Evolutionary conservation across 2,113 vertebrate genomes (phyloP).

Genomic region (Macquaria ambigua): DNA sequence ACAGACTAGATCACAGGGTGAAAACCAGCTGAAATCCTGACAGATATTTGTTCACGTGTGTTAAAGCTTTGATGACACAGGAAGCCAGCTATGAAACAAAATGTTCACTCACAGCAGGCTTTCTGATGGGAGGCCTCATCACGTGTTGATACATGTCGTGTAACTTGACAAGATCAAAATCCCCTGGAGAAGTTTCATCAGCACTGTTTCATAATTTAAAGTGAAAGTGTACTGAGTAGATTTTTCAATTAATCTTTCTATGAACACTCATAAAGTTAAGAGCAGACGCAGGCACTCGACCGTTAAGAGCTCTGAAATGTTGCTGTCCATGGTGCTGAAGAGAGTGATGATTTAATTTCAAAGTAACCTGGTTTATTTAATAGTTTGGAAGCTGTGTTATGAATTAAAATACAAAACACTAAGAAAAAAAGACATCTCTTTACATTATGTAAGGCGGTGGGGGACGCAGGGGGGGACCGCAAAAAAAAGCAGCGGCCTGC

Average conservation of each 20-base stretch:
- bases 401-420: background rate
- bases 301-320: background rate
- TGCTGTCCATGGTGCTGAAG: conserved; percentile 58
- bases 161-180: conserved; percentile 20
- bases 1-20: conserved; percentile 40
- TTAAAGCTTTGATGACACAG: conserved; percentile 44
- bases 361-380: background rate
- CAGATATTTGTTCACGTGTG: conserved; percentile 64
- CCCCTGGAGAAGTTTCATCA: conserved; percentile 31
- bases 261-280: background rate
- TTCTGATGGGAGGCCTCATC: conserved; percentile 25
- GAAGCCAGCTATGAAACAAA: conserved; percentile 28
- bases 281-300: background rate
- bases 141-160: conserved; percentile 7
- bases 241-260: background rate
- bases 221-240: background rate
- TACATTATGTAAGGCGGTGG: no score
- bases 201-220: conserved; percentile 22
- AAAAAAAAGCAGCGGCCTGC: no score
- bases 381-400: background rate
- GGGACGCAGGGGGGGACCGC: no score
- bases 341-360: background rate
- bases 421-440: background rate
- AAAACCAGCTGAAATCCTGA: conserved; percentile 58
- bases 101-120: conserved; percentile 33